phyloP scores from a whole-genome alignment of 2,113 vertebrate genomes.

The Thalassoma bifasciatum region DNA sequence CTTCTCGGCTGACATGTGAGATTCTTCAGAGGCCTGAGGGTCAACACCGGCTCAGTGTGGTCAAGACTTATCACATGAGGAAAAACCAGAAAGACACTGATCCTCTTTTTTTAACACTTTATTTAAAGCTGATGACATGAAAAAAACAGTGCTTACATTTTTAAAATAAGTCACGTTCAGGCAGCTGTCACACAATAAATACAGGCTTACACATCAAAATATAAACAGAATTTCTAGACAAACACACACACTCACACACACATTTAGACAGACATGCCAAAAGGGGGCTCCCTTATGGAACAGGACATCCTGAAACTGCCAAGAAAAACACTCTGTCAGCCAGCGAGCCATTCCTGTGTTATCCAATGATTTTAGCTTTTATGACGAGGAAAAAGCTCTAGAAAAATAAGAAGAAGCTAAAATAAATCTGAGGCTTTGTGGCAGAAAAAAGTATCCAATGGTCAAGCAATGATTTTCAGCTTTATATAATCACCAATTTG shows the following conservation, averaged over 20 bases:
- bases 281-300: conserved; percentile 79
- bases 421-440: conserved; percentile 54
- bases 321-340: conserved; percentile 75
- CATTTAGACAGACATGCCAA: conserved; percentile 57
- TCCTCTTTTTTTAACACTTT: conserved; percentile 68
- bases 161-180: conserved; percentile 58
- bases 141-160: conserved; percentile 36
- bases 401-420: conserved; percentile 30
- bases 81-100: conserved; percentile 36
- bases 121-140: conserved; percentile 59
- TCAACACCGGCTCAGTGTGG: conserved; percentile 53
- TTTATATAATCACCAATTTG: conserved; percentile 62
- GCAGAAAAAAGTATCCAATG: conserved; percentile 41
- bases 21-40: conserved; percentile 69
- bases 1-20: conserved; percentile 69
- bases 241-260: conserved; percentile 38
- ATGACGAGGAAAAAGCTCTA: conserved; percentile 60
- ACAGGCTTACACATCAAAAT: conserved; percentile 52
- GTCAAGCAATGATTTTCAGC: conserved; percentile 59
- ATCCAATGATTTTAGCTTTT: conserved; percentile 69
- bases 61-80: conserved; percentile 55
- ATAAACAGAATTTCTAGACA: conserved; percentile 63
- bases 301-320: conserved; percentile 78
- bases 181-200: conserved; percentile 39
- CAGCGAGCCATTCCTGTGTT: conserved; percentile 72